phyloP scores from a whole-genome alignment of 2,888 invertebrate species.

The Amphipoea lucens region DNA sequence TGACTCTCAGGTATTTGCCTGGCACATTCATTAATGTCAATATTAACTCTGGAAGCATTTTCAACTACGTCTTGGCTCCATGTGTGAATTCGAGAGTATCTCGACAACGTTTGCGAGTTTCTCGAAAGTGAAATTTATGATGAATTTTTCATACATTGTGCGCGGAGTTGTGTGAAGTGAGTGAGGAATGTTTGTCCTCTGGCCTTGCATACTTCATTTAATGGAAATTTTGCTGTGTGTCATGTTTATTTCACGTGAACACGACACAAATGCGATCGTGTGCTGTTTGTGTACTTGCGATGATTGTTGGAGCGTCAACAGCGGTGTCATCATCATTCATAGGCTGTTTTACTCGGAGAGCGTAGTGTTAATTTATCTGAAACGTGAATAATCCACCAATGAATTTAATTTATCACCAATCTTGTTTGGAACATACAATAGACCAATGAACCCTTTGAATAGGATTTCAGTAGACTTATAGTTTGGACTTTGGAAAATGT shows the following conservation, averaged over 20 bases:
- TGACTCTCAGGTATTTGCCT: conserved; percentile 69
- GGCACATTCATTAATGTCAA: conserved; percentile 74
- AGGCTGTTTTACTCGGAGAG: conserved; percentile 11
- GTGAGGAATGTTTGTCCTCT: conserved; percentile 40
- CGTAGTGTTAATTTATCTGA: conserved; percentile 29
- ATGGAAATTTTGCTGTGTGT: conserved; percentile 35
- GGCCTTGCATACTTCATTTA: conserved; percentile 45
- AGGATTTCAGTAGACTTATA: not conserved
- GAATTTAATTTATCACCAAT: conserved; percentile 15
- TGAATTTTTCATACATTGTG: conserved; percentile 59
- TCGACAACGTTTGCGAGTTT: conserved; percentile 33
- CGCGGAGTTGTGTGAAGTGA: conserved; percentile 31
- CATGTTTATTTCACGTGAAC: conserved; percentile 45
- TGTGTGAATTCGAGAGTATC: conserved; percentile 52
- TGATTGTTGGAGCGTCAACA: conserved; percentile 36
- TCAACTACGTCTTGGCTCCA: conserved; percentile 54
- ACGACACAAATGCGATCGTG: conserved; percentile 11
- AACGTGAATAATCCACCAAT: not conserved
- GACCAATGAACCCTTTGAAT: not conserved
- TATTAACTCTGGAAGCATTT: conserved; percentile 70
- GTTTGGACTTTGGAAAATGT: not conserved
- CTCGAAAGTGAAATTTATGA: conserved; percentile 53
- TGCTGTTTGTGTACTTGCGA: conserved; percentile 36
- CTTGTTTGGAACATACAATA: not conserved
- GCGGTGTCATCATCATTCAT: conserved; percentile 38